Base-by-base conservation (phyloP, 2,888 invertebrate genomes). In the Aporophyla lueneburgensis region DNA sequence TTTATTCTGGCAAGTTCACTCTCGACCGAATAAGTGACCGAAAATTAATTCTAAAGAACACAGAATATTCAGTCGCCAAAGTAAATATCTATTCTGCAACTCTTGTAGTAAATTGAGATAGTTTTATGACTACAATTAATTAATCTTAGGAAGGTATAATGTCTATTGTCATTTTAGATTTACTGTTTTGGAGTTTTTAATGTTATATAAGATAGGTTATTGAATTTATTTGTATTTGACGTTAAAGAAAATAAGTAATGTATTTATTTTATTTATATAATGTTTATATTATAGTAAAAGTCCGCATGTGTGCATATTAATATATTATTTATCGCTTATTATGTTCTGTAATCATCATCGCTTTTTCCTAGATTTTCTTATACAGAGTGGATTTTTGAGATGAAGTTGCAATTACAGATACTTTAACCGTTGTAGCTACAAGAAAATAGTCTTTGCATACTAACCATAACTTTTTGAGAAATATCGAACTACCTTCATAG, bases 301-400 rank as follows among this genome's bases (percentile, higher is more conserved):
- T 49, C 66, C 27, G 16, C 19, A 33, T n/a, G 12, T 69, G 27
- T 62, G 46, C 19, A n/a, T 63, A 33, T 62, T n/a, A 21, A 49
- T 67, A 24, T 66, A 40, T 67, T 40, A 27, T 51, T 46, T 46
- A 27, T 49, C 27, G n/a, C 19, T 71, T 33, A 33, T 63, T 27
- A 43, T 21, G 27, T 16, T n/a, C 19, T n/a, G 58, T 21, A 21
- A 58, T 58, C 43, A 21, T 46, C 5, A 33, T 58, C 2, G 49
- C 24, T 56, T 72, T 54, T 49, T 12, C 6, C 6, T 16, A 53
- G 19, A 33, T 61, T 24, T 1, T 33, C 33, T 33, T 33, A 33
- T 33, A 33, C 33, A 33, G 33, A 33, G 3, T 33, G 33, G 33
- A 33, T 33, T 33, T 33, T 33, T 33, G 33, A 33, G 33, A 2